phyloP scores from a whole-genome alignment of 2,113 vertebrate genomes.

The Xyrauchen texanus region DNA sequence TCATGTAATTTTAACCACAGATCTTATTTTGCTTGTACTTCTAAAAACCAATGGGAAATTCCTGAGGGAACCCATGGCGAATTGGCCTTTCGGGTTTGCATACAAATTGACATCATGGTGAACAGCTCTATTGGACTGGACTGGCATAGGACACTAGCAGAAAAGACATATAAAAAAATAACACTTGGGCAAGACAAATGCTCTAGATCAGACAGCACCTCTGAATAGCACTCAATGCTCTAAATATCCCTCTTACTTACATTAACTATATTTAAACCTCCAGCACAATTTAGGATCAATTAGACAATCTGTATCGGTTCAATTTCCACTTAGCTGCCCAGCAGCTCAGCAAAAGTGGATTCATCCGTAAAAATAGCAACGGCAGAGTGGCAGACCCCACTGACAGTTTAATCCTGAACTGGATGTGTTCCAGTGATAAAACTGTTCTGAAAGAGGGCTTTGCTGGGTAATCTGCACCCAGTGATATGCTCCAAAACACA shows the following conservation, averaged over 20 bases:
- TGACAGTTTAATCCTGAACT: slow-evolving; percentile 65
- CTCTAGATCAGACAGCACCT: slow-evolving; percentile 58
- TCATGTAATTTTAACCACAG: too few relatives aligned
- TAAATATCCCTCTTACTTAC: background rate
- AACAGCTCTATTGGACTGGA: too few relatives aligned
- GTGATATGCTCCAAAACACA: slow-evolving; percentile 31
- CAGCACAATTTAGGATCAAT: background rate
- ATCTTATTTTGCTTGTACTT: too few relatives aligned
- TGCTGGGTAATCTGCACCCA: slow-evolving; percentile 54
- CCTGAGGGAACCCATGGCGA: too few relatives aligned
- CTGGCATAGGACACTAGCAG: too few relatives aligned
- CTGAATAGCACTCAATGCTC: background rate
- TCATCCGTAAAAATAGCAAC: slow-evolving; percentile 59
- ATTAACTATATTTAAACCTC: background rate
- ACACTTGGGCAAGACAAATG: slow-evolving; percentile 18
- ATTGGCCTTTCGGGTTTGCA: too few relatives aligned
- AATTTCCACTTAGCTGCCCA: background rate
- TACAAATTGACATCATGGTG: too few relatives aligned
- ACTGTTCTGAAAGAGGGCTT: slow-evolving; percentile 44
- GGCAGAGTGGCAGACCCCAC: slow-evolving; percentile 61
- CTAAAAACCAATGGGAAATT: too few relatives aligned
- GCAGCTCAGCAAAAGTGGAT: slow-evolving; percentile 19
- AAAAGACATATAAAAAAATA: too few relatives aligned
- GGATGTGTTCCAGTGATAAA: slow-evolving; percentile 66
- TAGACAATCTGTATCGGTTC: background rate